phyloP scores from a whole-genome alignment of 1,140 invertebrate species.

The Danaus melanippus region DNA sequence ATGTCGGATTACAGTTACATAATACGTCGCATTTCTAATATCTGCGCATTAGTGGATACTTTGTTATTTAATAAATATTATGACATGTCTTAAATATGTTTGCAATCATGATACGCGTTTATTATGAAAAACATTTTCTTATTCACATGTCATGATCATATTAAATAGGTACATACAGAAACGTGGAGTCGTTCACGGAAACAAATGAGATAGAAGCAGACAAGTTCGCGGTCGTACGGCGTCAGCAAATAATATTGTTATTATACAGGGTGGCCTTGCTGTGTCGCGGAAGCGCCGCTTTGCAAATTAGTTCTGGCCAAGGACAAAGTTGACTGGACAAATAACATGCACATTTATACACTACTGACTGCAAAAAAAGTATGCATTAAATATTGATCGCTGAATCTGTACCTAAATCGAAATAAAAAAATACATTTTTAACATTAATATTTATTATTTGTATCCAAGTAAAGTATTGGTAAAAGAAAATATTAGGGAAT shows the following conservation, averaged over 20 bases:
- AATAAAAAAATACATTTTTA: too few relatives aligned
- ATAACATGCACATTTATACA: not conserved
- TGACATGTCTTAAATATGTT: too few relatives aligned
- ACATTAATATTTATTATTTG: too few relatives aligned
- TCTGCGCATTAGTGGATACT: too few relatives aligned
- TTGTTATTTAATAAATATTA: too few relatives aligned
- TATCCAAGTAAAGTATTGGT: too few relatives aligned
- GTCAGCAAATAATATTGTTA: slow-evolving; percentile 43
- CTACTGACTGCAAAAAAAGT: too few relatives aligned
- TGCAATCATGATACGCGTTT: not conserved
- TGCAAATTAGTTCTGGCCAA: slow-evolving; percentile 58
- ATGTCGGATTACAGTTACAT: too few relatives aligned
- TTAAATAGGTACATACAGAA: not conserved
- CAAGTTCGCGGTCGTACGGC: slow-evolving; percentile 26
- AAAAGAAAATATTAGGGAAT: too few relatives aligned
- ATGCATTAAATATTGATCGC: too few relatives aligned
- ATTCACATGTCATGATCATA: slow-evolving; percentile 1
- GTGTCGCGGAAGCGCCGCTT: slow-evolving; percentile 51
- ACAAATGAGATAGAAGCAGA: slow-evolving; percentile 29
- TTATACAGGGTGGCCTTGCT: slow-evolving; percentile 45
- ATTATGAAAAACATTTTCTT: slow-evolving; percentile 3
- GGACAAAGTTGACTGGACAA: slow-evolving; percentile 31
- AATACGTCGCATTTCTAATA: too few relatives aligned
- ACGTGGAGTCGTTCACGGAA: slow-evolving; percentile 36
- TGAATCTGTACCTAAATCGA: too few relatives aligned